These are phyloP conservation scores for Bactericera cockerelli DNA, from an alignment of 1,140 invertebrate species.

Conservation along the genomic window DNA sequence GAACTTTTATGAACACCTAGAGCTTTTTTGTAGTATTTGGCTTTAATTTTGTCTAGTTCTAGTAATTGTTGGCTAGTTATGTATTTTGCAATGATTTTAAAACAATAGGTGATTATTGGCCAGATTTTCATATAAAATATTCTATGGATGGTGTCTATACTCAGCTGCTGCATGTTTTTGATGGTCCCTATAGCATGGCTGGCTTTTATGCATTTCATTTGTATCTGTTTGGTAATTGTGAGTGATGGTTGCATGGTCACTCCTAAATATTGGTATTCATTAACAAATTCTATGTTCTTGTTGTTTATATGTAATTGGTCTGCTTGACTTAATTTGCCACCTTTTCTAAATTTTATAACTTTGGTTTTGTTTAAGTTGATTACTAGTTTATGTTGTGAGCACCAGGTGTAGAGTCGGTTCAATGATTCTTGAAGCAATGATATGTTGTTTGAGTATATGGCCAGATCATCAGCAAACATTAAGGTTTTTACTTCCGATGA, in stretches of 20 bases:
- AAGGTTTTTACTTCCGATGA: background rate
- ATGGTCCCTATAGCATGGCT: background rate
- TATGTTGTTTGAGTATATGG: background rate
- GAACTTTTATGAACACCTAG: background rate
- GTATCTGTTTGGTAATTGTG: background rate
- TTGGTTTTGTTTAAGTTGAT: background rate
- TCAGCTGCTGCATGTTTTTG: background rate
- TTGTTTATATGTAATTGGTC: background rate
- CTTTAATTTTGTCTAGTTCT: background rate
- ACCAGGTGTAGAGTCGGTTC: background rate
- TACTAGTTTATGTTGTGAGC: background rate
- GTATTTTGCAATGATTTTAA: background rate
- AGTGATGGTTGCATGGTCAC: background rate
- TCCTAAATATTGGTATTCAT: constrained; percentile 1
- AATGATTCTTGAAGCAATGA: background rate
- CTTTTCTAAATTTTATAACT: background rate
- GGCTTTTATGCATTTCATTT: background rate
- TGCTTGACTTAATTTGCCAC: background rate
- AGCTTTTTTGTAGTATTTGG: background rate
- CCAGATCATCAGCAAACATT: background rate
- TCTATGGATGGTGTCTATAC: background rate
- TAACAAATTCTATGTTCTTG: background rate
- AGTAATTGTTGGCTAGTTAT: background rate
- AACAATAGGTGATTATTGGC: background rate
- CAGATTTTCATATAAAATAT: background rate